Percentiles rank a stretch among this genome's conserved stretches.
These are phyloP conservation scores for Andrena fulva DNA, from an alignment of 2,888 invertebrate species.

Conservation along the genomic window DNA sequence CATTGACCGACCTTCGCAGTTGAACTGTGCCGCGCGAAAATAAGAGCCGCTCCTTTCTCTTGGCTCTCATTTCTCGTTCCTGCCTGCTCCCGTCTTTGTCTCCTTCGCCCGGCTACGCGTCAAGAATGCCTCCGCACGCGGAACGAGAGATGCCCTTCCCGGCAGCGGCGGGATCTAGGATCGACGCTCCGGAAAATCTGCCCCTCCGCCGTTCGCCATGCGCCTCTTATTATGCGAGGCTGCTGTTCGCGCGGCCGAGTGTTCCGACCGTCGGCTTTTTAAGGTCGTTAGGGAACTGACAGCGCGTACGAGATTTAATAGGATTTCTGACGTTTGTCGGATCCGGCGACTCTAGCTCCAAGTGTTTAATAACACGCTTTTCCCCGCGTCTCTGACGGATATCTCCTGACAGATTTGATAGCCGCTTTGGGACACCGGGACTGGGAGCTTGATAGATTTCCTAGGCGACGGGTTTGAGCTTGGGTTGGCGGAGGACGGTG, in stretches of 20 bases:
- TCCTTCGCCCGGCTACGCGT: constrained; percentile 15
- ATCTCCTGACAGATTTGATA: constrained; percentile 23
- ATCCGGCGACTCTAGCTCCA: neutral
- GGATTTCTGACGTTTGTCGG: constrained; percentile 25
- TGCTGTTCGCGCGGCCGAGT: neutral
- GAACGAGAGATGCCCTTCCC: constrained; percentile 24
- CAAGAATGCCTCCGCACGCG: constrained; percentile 22
- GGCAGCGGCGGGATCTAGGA: constrained; percentile 12
- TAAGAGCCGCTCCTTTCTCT: constrained; percentile 58
- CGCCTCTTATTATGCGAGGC: constrained; percentile 16
- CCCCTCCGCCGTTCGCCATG: neutral
- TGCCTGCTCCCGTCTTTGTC: neutral
- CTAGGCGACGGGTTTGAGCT: too few relatives aligned
- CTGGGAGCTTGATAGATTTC: constrained; percentile 17
- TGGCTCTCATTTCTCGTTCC: constrained; percentile 24
- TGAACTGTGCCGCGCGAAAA: constrained; percentile 71
- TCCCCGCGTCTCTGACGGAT: constrained; percentile 29
- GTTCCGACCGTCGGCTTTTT: constrained; percentile 1
- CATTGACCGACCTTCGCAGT: constrained; percentile 78
- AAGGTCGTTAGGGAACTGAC: constrained; percentile 31
- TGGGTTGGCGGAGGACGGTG: too few relatives aligned
- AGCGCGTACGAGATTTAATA: constrained; percentile 30
- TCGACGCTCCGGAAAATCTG: constrained; percentile 19
- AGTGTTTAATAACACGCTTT: constrained; percentile 40
- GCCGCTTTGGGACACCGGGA: neutral